Evolutionary conservation across 2,888 invertebrate genomes (phyloP), one percentile per base, ranked within the genome.

Genomic region (Scaptomyza flava): DNA sequence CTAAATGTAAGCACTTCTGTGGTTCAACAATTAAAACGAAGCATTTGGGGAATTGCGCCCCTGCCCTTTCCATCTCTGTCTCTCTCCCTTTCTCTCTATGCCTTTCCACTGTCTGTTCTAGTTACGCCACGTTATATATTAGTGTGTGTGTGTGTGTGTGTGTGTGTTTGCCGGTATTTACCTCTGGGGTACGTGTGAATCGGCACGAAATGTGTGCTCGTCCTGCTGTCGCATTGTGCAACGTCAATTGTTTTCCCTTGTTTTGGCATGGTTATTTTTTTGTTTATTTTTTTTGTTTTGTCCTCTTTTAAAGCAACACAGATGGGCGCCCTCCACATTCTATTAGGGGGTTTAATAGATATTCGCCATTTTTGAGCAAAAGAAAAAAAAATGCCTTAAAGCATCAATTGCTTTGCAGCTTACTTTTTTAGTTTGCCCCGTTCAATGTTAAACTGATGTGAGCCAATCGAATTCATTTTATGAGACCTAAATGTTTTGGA

Each of bases 1-100:
- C 60, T 34, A 75, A 79, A 75, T 82, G 86, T 75, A 70, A 85
- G 83, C 83, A 82, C 81, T 88, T 79, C 69, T 86, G 80, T 70
- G 80, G 80, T 62, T 76, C 81, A 81, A 81, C 81, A 81, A 81
- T 81, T 81, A 81, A 88, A 81, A 68, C 68, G 75, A 72, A 70
- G 68, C 75, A 63, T 56, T 87, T 71, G 79, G 69, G 48, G 48
- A 60, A 59, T 45, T 61, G 20, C 33, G 8, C n/a, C 33, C 52
- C 46, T 34, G 1, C 12, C 5, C 7, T 4, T 23, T 3, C 6
- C 12, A 20, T 33, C n/a, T 14, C 11, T 1, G 3, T 42, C 42
- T 20, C 8, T 38, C 38, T 38, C n/a, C 7, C 14, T 6, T 2
- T 30, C 6, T 30, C 0, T 30, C 6, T 30, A 1, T 17, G 17